These are phyloP conservation scores for Dolichomitus sp. DNA, from an alignment of 2,888 invertebrate genomes.

Conservation along the genomic window DNA sequence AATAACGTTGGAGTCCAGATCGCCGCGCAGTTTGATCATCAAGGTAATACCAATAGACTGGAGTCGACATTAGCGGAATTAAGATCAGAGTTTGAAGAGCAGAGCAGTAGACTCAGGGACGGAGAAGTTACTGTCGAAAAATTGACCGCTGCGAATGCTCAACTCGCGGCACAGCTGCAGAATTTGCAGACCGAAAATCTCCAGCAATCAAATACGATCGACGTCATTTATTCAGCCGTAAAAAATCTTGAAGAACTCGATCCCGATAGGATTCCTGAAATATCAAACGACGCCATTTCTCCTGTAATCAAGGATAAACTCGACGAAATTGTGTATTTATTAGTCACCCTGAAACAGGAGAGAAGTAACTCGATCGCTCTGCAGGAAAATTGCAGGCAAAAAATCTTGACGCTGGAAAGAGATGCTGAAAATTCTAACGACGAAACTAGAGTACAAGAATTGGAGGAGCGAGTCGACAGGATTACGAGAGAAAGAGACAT, in stretches of 20 bases:
- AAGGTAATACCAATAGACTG: constrained; percentile 33
- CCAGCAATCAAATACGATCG: constrained; percentile 1
- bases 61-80: constrained; percentile 74
- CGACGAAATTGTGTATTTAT: constrained; percentile 28
- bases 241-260: constrained; percentile 14
- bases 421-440: constrained; percentile 70
- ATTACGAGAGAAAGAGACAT: constrained; percentile 74
- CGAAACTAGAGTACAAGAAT: constrained; percentile 68
- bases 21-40: constrained; percentile 48
- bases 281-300: background rate
- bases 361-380: constrained; percentile 68
- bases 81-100: constrained; percentile 44
- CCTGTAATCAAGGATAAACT: constrained; percentile 11
- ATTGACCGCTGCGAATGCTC: constrained; percentile 11
- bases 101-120: constrained; percentile 39
- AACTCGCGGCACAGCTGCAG: constrained; percentile 17
- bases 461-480: constrained; percentile 70
- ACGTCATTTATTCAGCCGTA: constrained; percentile 20
- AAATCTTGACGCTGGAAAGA: constrained; percentile 72
- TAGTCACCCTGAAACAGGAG: constrained; percentile 63
- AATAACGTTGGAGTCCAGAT: constrained; percentile 58
- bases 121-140: constrained; percentile 31
- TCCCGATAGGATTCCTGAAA: background rate
- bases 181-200: constrained; percentile 7
- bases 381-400: constrained; percentile 69